Base-by-base conservation (phyloP, 1,140 invertebrate genomes). In the Oedothorax gibbosus region DNA sequence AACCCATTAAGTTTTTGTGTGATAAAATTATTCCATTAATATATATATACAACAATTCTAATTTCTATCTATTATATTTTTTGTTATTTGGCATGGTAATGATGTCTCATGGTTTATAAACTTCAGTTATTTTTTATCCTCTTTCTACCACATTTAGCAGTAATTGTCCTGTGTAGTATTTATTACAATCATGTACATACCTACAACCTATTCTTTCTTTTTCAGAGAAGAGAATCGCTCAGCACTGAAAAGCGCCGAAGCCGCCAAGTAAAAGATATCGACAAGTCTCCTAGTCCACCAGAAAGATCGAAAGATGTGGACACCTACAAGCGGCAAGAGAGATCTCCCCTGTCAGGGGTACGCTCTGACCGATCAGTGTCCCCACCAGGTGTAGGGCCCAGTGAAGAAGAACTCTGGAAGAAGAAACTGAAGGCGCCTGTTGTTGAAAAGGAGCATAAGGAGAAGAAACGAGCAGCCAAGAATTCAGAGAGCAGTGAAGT, bases 401-500 rank as follows among this genome's bases (percentile, higher is more conserved):
- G 75, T 71, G 75, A 85, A 69, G 81, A 84, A 21, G 81, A 84
- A 57, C 35, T 66, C 8, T 57, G 57, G 12, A 85, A 85, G 51
- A 85, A 78, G 49, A 85, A 85, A 49, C 18, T 68, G 15, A 76
- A 75, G 50, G 18, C 77, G 51, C 9, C n/a, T n/a, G 20, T 9
- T 9, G 49, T 51, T n/a, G 83, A 85, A 21, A 85, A 85, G 64
- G 83, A 85, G 53, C 64, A 78, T 9, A 85, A 85, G 49, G 83
- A 85, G 11, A 85, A 85, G n/a, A 85, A 78, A 50, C n/a, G 65
- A 10, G 78, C 77, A 64, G 9, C 56, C 6, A 85, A 85, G 50
- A 76, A 10, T 0, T 77, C 83, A 49, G 83, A 85, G 18, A 85
- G 83, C 35, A 85, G 83, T 85, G 83, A 85, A 49, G 83, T 85